Evolutionary conservation across 2,113 vertebrate species (phyloP).

Genomic region (Nicator chloris): DNA sequence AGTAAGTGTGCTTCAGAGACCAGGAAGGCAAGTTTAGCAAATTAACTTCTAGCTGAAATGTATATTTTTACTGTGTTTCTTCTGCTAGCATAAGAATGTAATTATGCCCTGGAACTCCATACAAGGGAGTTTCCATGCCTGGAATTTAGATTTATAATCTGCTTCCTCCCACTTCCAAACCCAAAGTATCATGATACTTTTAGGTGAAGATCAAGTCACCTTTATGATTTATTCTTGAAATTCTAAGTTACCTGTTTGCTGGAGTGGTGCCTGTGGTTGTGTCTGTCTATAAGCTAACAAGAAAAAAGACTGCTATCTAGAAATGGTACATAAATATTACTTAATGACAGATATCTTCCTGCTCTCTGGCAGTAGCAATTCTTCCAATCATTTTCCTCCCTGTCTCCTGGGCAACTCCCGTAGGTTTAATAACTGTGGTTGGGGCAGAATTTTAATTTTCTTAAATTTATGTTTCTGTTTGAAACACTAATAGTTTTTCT

Average conservation of each 20-base stretch:
- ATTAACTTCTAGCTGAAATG: not conserved
- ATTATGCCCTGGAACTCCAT: slow-evolving; percentile 13
- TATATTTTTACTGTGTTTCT: not conserved
- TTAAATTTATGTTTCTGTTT: not conserved
- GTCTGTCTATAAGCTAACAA: not conserved
- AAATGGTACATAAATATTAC: not conserved
- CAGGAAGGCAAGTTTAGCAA: not conserved
- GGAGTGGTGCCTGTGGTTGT: not conserved
- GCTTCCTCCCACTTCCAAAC: not conserved
- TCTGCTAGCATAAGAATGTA: slow-evolving; percentile 36
- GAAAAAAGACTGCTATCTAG: not conserved
- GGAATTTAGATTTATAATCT: slow-evolving; percentile 59
- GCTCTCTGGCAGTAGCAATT: not conserved
- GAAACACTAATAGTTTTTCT: not conserved
- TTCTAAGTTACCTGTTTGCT: slow-evolving; percentile 2
- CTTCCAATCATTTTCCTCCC: not conserved
- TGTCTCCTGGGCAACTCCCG: not conserved
- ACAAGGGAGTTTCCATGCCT: slow-evolving; percentile 47
- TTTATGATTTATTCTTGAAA: slow-evolving; percentile 44
- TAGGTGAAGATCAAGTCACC: slow-evolving; percentile 12
- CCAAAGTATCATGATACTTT: slow-evolving; percentile 3
- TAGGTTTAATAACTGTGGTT: not conserved
- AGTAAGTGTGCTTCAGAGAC: not conserved
- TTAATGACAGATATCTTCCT: not conserved
- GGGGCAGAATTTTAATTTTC: not conserved